Evolutionary conservation across 2,797 vertebrate genomes (phyloP).

Genomic region (Holocentrus rufus): DNA sequence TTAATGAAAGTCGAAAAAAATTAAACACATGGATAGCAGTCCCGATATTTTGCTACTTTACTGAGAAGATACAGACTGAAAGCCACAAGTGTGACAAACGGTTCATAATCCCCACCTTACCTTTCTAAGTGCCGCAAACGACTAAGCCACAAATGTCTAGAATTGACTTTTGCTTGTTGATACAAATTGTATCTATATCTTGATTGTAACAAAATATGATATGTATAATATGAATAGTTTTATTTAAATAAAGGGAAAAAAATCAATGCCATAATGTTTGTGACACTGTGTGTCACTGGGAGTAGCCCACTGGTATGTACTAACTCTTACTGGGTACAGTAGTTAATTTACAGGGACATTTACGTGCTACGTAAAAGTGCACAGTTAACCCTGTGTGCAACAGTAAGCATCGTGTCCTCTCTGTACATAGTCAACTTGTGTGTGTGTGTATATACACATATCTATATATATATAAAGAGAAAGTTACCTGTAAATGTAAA

Average conservation of each 20-base stretch:
- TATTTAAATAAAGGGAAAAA: conserved; percentile 81
- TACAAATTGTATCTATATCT: conserved; percentile 99
- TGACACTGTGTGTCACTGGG: conserved; percentile 99
- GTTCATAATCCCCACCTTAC: conserved; percentile 45
- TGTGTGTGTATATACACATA: conserved; percentile 44
- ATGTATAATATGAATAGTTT: conserved; percentile 89
- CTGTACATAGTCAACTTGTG: conserved; percentile 72
- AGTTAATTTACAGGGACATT: conserved; percentile 90
- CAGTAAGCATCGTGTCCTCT: conserved; percentile 80
- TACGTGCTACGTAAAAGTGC: conserved; percentile 74
- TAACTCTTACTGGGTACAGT: conserved; percentile 93
- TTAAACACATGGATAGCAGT: neutral
- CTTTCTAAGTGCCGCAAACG: conserved; percentile 83
- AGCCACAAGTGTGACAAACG: conserved; percentile 18
- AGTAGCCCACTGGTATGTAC: conserved; percentile 92
- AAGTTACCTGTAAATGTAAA: conserved; percentile 64
- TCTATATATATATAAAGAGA: conserved; percentile 45
- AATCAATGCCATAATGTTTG: conserved; percentile 89
- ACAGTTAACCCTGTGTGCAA: conserved; percentile 81
- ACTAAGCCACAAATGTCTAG: conserved; percentile 96
- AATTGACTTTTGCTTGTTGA: conserved; percentile 99
- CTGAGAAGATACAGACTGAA: conserved; percentile 30
- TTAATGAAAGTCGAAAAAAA: no score
- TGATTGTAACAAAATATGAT: conserved; percentile 95
- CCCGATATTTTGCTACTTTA: conserved; percentile 25